Conservation (phyloP, 2,797 vertebrate genomes). For the Zalophus californianus region DNA sequence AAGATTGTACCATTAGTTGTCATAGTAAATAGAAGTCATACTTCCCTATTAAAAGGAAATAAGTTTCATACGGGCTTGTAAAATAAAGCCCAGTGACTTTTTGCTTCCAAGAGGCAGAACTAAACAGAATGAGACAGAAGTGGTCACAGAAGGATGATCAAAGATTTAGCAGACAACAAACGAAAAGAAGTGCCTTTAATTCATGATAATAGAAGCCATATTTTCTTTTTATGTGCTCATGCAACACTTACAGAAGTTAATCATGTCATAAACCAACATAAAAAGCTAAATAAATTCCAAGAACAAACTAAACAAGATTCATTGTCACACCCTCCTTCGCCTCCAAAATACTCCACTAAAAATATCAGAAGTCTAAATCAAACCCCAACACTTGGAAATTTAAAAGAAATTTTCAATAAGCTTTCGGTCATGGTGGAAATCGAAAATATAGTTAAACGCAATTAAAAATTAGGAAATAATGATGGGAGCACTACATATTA, state of each 20-base stretch:
- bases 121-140: constrained; percentile 7
- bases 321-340: background rate
- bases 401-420: constrained; percentile 14
- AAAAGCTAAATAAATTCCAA: constrained; percentile 39
- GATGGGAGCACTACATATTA: background rate
- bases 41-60: constrained; percentile 19
- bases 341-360: background rate
- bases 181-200: background rate
- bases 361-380: constrained; percentile 7
- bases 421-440: background rate
- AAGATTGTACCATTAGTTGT: background rate
- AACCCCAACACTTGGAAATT: background rate
- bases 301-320: background rate
- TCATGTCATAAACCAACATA: background rate
- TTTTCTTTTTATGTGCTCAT: constrained; percentile 31
- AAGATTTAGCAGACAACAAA: background rate
- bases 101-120: background rate
- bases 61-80: background rate
- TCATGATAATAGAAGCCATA: background rate
- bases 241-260: constrained; percentile 5
- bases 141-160: background rate
- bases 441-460: background rate
- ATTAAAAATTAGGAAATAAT: constrained; percentile 1
- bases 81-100: constrained; percentile 3
- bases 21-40: background rate